phyloP scores from a whole-genome alignment of 2,797 vertebrate species.

The Vireo griseus region DNA sequence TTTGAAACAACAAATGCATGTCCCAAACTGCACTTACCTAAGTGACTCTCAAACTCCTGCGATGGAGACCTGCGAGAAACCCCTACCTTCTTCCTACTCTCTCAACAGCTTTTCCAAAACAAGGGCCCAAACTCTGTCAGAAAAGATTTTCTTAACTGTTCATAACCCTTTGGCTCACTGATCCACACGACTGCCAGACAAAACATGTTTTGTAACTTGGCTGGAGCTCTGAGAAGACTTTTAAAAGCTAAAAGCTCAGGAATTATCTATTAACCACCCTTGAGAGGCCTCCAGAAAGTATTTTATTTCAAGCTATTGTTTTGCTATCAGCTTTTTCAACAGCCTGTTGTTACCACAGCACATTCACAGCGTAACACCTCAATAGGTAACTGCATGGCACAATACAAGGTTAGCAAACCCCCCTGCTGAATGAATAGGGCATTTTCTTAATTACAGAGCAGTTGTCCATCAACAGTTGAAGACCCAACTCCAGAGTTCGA shows the following conservation, averaged over 20 bases:
- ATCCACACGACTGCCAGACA: neutral
- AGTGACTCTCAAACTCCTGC: neutral
- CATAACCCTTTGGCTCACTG: neutral
- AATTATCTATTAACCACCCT: neutral
- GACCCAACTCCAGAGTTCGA: neutral
- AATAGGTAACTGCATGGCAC: neutral
- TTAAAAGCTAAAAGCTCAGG: neutral
- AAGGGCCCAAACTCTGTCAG: neutral
- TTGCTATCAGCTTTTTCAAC: neutral
- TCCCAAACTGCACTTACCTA: neutral
- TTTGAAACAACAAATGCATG: neutral
- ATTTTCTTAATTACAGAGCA: neutral
- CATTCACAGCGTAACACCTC: neutral
- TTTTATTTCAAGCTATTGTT: slow-evolving; percentile 27
- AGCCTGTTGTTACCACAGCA: neutral
- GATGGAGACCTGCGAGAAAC: neutral
- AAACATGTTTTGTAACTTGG: slow-evolving; percentile 24
- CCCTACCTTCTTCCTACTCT: neutral
- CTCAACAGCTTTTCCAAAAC: neutral
- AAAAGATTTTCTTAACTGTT: neutral
- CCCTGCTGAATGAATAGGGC: neutral
- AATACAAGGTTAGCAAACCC: neutral
- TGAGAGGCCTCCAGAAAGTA: neutral
- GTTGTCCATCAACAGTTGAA: neutral
- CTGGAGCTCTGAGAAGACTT: neutral